Evolutionary conservation across 2,888 invertebrate species (phyloP).

Genomic region (Theretra japonica): DNA sequence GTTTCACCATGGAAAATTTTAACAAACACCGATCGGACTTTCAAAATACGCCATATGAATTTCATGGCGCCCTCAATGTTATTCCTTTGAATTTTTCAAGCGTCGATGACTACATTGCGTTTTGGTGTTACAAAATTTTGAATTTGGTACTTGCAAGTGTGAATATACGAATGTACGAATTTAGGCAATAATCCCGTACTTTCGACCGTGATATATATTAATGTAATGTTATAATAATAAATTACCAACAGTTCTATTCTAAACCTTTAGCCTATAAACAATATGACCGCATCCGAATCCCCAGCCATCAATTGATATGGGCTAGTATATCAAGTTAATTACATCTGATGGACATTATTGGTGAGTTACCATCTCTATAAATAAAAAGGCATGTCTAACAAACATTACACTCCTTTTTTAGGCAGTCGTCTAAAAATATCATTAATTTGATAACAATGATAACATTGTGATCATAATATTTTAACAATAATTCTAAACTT

Average conservation of each 20-base stretch:
- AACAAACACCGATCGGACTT: slow-evolving; percentile 54
- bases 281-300: slow-evolving; percentile 10
- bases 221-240: slow-evolving; percentile 2
- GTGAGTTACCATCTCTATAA: slow-evolving; percentile 2
- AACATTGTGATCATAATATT: not conserved
- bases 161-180: not conserved
- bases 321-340: slow-evolving; percentile 19
- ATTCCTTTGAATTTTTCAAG: slow-evolving; percentile 41
- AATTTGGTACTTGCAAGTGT: not conserved
- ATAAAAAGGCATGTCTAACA: slow-evolving; percentile 1
- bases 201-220: not conserved
- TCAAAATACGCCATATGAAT: slow-evolving; percentile 61
- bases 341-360: not conserved
- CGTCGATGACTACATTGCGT: slow-evolving; percentile 41
- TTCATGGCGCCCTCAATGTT: slow-evolving; percentile 50
- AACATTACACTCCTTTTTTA: too few relatives aligned
- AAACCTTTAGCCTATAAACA: slow-evolving; percentile 18
- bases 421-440: too few relatives aligned
- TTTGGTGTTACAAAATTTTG: slow-evolving; percentile 16
- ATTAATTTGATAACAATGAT: too few relatives aligned
- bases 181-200: not conserved
- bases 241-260: slow-evolving; percentile 11
- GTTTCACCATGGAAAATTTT: slow-evolving; percentile 61
- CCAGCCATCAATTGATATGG: slow-evolving; percentile 18
- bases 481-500: not conserved